Evolutionary conservation across 2,888 invertebrate genomes (phyloP).

Genomic region (Chromoteleia sp.): DNA sequence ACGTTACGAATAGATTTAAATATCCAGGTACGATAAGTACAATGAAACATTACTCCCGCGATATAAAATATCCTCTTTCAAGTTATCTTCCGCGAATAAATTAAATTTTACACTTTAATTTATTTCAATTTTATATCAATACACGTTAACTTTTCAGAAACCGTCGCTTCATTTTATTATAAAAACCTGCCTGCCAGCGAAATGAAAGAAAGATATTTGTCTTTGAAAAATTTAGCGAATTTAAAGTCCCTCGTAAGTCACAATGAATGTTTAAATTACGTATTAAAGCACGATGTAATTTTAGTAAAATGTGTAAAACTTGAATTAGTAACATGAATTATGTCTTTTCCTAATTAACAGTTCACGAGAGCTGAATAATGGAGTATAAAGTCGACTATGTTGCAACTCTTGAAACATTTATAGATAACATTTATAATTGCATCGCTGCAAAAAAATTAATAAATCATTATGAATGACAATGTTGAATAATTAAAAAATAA

Average conservation of each 20-base stretch:
- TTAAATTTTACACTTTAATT: conserved; percentile 9
- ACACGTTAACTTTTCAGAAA: neutral
- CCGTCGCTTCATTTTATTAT: neutral
- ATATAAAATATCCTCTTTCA: neutral
- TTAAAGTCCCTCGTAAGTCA: conserved; percentile 6
- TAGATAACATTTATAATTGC: too few species aligned
- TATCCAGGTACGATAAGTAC: neutral
- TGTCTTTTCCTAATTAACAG: neutral
- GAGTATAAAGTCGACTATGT: neutral
- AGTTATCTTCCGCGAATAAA: conserved; percentile 3
- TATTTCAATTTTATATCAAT: neutral
- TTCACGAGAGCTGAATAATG: conserved; percentile 8
- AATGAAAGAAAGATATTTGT: neutral
- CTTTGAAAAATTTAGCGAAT: conserved; percentile 15
- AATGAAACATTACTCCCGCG: neutral
- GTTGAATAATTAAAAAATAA: too few species aligned
- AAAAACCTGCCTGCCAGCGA: neutral
- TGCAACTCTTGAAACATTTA: conserved; percentile 3
- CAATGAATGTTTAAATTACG: conserved; percentile 13
- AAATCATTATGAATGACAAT: too few species aligned
- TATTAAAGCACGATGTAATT: conserved; percentile 17
- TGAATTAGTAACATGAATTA: conserved; percentile 4
- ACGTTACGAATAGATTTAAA: conserved; percentile 1
- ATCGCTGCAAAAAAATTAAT: too few species aligned
- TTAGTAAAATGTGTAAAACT: conserved; percentile 15